Conservation (phyloP, 2,113 vertebrate species). For the Lates calcarifer region DNA sequence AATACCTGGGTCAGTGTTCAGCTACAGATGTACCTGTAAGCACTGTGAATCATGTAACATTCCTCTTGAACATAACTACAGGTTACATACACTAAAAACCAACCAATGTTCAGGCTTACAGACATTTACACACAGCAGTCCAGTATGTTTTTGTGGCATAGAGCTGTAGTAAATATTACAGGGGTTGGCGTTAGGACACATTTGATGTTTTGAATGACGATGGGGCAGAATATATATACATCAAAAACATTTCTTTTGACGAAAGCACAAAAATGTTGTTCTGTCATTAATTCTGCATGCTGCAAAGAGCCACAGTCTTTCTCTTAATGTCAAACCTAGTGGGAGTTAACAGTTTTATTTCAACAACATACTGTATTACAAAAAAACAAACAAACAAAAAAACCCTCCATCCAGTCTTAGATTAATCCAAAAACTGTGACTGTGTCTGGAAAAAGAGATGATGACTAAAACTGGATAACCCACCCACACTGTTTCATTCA, state of each 20-base stretch:
- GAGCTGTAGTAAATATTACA: not conserved
- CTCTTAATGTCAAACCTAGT: not conserved
- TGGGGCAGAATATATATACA: not conserved
- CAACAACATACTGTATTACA: not conserved
- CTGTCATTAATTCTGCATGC: not conserved
- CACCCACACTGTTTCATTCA: not conserved
- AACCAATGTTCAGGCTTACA: conserved; percentile 9
- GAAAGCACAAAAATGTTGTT: not conserved
- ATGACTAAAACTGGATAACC: conserved; percentile 1
- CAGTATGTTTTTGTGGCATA: not conserved
- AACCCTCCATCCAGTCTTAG: not conserved
- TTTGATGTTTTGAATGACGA: not conserved
- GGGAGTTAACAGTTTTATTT: not conserved
- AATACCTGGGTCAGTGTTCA: conserved; percentile 11
- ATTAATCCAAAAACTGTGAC: conserved; percentile 23
- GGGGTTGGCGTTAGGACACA: not conserved
- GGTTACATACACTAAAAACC: conserved; percentile 21
- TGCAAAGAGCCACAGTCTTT: not conserved
- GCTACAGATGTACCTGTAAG: conserved; percentile 5
- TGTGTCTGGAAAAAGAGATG: not conserved
- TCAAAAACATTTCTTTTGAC: not conserved
- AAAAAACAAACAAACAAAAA: not conserved
- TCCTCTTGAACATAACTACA: conserved; percentile 25
- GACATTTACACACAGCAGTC: conserved; percentile 20
- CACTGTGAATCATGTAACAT: not conserved